A percentile compares a stretch with the other conserved stretches of the same genome.
These are phyloP conservation scores for Hippocampus barbouri DNA, from an alignment of 2,113 vertebrate genomes.

Conservation along the genomic window DNA sequence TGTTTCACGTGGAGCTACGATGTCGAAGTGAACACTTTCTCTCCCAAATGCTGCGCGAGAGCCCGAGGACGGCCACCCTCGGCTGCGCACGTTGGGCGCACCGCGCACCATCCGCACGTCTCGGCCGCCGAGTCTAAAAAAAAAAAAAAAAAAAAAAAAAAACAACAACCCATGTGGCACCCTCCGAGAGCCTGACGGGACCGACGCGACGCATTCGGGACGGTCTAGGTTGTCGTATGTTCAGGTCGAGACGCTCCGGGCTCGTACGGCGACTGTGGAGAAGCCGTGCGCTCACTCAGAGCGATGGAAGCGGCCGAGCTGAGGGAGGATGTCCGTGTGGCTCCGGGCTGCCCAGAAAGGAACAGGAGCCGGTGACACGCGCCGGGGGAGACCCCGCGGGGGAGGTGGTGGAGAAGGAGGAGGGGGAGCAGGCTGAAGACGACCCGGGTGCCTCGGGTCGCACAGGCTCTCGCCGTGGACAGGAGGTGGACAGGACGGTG, in stretches of 20 bases:
- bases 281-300: slow-evolving; percentile 86
- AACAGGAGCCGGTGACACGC: slow-evolving; percentile 63
- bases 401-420: slow-evolving; percentile 56
- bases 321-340: slow-evolving; percentile 58
- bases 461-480: slow-evolving; percentile 58
- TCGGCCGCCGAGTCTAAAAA: slow-evolving; percentile 54
- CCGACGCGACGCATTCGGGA: slow-evolving; percentile 66
- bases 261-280: slow-evolving; percentile 97
- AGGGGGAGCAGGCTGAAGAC: slow-evolving; percentile 56
- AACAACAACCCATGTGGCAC: slow-evolving; percentile 54
- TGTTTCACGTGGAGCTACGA: slow-evolving; percentile 16
- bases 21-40: slow-evolving; percentile 23
- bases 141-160: background rate
- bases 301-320: slow-evolving; percentile 72
- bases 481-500: slow-evolving; percentile 77
- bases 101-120: slow-evolving; percentile 57
- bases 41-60: slow-evolving; percentile 66
- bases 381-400: slow-evolving; percentile 42
- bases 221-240: slow-evolving; percentile 85
- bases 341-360: slow-evolving; percentile 63
- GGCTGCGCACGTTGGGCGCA: slow-evolving; percentile 68
- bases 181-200: slow-evolving; percentile 61
- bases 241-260: slow-evolving; percentile 94
- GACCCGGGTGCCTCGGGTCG: slow-evolving; percentile 57
- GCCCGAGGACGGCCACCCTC: slow-evolving; percentile 53